Conservation (phyloP, 1,140 invertebrate genomes). For the Neomicropteryx cornuta region DNA sequence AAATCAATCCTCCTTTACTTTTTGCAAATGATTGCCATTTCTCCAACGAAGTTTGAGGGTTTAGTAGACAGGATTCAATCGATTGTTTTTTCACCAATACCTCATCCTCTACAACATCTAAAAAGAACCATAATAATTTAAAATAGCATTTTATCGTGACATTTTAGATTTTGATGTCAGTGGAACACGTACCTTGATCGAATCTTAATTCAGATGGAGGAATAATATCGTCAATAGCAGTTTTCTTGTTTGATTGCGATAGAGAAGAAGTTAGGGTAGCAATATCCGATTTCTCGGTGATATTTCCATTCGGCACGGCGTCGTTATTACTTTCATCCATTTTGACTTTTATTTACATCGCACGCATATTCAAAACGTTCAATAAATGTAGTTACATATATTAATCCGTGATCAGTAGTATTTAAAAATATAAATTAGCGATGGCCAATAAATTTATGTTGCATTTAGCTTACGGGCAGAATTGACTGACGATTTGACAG, state of each 20-base stretch:
- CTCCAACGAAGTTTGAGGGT: conserved; percentile 30
- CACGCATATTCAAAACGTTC: too few species aligned
- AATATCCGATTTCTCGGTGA: conserved; percentile 8
- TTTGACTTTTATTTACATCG: background rate
- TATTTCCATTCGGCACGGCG: too few species aligned
- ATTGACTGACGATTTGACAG: too few species aligned
- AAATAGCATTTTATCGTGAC: too few species aligned
- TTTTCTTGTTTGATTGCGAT: conserved; percentile 8
- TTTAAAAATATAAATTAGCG: too few species aligned
- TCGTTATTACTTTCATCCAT: background rate
- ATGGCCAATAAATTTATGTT: too few species aligned
- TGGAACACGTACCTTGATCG: conserved; percentile 39
- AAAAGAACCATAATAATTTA: too few species aligned
- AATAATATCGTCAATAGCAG: conserved; percentile 37
- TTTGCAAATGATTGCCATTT: conserved; percentile 43
- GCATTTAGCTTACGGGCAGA: too few species aligned
- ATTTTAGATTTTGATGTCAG: too few species aligned
- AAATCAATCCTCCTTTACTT: conserved; percentile 45
- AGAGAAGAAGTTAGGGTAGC: conserved; percentile 5
- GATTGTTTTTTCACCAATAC: conserved; percentile 28
- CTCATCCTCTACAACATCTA: conserved; percentile 28
- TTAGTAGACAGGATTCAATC: conserved; percentile 29
- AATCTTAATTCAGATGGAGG: conserved; percentile 39
- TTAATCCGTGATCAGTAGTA: too few species aligned
- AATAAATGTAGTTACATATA: too few species aligned